Evolutionary conservation across 2,888 invertebrate species (phyloP), one percentile per base, ranked within the genome.

Genomic region (Helleia helle): DNA sequence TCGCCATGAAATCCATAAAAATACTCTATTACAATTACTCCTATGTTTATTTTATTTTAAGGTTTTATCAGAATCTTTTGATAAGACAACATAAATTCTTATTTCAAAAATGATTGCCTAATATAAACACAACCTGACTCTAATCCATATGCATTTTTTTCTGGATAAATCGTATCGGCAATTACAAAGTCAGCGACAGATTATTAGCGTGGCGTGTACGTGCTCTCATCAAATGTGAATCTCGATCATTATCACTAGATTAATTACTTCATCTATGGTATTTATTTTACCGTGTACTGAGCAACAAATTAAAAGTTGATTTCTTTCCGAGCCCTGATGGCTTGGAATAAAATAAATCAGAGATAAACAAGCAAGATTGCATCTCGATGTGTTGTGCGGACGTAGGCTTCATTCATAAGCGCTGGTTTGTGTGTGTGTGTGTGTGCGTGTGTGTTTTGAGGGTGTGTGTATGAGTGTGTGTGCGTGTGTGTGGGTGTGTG

Each of bases 301-400:
- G 55, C 65, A 65, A 77, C 77, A 75, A 81, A 81, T 80, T 77
- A 79, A 76, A 73, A 74, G 75, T 62, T 64, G 70, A 74, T 70
- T 74, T 61, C 58, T 59, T 77, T 76, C 73, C 63, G 67, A 72
- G 63, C 56, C 66, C 65, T 64, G 70, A 77, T 71, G 71, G 67
- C 65, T 70, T 62, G 64, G 69, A 71, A 79, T 79, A 74, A 77
- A 79, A 80, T 80, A 80, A 81, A 80, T 81, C 77, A 73, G 77
- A 74, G 77, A 79, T 80, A 79, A 81, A 76, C 76, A 79, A 70
- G 71, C 65, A 59, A 68, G 75, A 76, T 75, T 69, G 70, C 63
- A 60, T 62, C 56, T 53, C 18, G 54, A 50, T 55, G 58, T 59
- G 56, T 42, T 49, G 47, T 43, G 41, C 46, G 48, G 43, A 60